A percentile compares a stretch with the other conserved stretches of the same genome.
phyloP scores from a whole-genome alignment of 2,797 vertebrate genomes.

The Hafferia zeledoni region DNA sequence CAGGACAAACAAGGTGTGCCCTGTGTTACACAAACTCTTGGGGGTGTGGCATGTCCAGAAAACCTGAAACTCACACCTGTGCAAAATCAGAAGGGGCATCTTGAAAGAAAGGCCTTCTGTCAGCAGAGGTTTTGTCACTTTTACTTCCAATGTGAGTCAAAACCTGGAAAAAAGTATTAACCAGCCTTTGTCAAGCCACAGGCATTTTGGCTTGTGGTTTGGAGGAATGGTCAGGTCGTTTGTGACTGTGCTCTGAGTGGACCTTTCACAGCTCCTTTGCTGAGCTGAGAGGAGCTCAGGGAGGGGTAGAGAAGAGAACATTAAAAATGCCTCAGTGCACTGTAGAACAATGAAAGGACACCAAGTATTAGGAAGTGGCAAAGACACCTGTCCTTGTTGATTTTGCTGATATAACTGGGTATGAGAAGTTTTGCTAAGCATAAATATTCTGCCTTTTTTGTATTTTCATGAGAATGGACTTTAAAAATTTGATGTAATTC shows the following conservation, averaged over 20 bases:
- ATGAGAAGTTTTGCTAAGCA: not conserved
- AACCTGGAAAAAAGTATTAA: constrained; percentile 19
- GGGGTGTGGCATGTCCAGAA: not conserved
- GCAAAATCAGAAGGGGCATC: not conserved
- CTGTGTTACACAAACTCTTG: not conserved
- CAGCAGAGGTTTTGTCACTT: constrained; percentile 11
- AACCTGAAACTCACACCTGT: not conserved
- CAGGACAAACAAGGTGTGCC: not conserved
- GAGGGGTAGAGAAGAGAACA: not conserved
- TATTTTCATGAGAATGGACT: not conserved
- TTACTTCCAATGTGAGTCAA: constrained; percentile 6
- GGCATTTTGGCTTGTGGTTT: constrained; percentile 17
- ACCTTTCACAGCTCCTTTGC: not conserved
- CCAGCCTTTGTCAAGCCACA: constrained; percentile 24
- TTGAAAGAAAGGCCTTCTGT: not conserved
- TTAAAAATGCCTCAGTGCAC: not conserved
- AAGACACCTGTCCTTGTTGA: not conserved
- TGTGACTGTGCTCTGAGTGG: not conserved
- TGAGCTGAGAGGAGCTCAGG: not conserved
- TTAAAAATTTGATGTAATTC: constrained; percentile 19
- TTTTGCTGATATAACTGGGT: not conserved
- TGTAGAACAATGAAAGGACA: not conserved
- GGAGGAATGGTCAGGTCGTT: not conserved
- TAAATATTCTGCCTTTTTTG: not conserved
- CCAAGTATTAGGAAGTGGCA: not conserved